Percentiles rank a stretch among this genome's conserved stretches.
phyloP scores from a whole-genome alignment of 2,888 invertebrate genomes.

The Leptopilina drosophilae region DNA sequence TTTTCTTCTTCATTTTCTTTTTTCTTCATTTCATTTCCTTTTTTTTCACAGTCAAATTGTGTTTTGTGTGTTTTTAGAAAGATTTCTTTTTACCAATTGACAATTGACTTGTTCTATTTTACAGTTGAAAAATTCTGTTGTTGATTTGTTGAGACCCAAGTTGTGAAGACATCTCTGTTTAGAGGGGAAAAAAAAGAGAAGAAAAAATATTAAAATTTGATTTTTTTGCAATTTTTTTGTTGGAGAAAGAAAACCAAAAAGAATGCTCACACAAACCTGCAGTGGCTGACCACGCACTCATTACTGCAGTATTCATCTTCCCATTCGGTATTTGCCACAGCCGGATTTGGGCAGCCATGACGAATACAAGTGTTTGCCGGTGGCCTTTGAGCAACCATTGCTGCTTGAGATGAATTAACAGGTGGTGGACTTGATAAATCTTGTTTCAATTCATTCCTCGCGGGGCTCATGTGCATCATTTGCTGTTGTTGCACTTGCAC shows the following conservation, averaged over 20 bases:
- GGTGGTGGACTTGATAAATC: conserved; percentile 71
- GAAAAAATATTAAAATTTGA: no score
- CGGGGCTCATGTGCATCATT: conserved; percentile 74
- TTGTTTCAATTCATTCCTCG: conserved; percentile 65
- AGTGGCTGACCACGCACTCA: conserved; percentile 97
- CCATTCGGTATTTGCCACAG: conserved; percentile 95
- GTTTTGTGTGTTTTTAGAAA: not conserved
- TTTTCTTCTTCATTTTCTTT: not conserved
- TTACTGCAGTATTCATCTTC: conserved; percentile 98
- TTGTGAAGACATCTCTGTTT: conserved; percentile 91
- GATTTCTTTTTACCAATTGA: conserved; percentile 24
- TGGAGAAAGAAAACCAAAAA: conserved; percentile 30
- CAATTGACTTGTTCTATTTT: conserved; percentile 79
- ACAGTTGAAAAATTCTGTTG: conserved; percentile 89
- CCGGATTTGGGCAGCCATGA: conserved; percentile 93
- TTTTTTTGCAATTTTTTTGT: not conserved
- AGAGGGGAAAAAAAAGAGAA: no score
- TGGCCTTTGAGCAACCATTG: conserved; percentile 67
- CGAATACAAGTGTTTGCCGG: conserved; percentile 84
- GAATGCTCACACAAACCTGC: conserved; percentile 81
- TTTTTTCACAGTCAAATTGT: conserved; percentile 36
- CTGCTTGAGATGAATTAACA: conserved; percentile 65
- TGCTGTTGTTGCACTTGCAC: conserved; percentile 72
- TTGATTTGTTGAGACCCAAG: conserved; percentile 92
- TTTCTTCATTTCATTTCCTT: not conserved